Evolutionary conservation across 2,888 invertebrate genomes (phyloP).

Genomic region (Acheta domesticus): DNA sequence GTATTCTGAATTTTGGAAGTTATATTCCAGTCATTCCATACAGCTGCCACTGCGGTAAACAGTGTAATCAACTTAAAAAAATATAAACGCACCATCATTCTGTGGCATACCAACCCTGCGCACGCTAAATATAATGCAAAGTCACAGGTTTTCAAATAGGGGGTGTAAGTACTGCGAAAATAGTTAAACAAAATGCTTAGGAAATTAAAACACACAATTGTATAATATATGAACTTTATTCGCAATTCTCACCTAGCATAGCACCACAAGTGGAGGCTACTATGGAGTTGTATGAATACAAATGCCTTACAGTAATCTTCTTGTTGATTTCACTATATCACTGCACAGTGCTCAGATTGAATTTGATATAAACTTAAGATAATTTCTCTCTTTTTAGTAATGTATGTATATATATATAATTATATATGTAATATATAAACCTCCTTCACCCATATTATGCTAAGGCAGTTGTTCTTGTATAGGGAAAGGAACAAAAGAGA

Average conservation of each 20-base stretch:
- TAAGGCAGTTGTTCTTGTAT: slow-evolving; percentile 34
- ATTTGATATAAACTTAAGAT: background rate
- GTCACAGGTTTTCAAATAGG: too few relatives aligned
- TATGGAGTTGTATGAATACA: slow-evolving; percentile 19
- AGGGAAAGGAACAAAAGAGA: slow-evolving; percentile 20
- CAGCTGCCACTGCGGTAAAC: too few relatives aligned
- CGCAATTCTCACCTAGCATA: slow-evolving; percentile 18
- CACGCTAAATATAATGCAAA: too few relatives aligned
- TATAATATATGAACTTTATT: slow-evolving; percentile 20
- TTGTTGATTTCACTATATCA: background rate
- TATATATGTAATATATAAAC: slow-evolving; percentile 25
- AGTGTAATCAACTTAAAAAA: too few relatives aligned
- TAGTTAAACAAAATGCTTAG: too few relatives aligned
- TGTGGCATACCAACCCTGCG: too few relatives aligned
- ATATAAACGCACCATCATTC: too few relatives aligned
- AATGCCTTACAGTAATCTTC: background rate
- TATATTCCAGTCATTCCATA: too few relatives aligned
- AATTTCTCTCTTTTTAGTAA: background rate
- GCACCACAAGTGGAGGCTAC: slow-evolving; percentile 25
- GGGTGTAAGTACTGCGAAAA: too few relatives aligned
- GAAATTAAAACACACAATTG: background rate
- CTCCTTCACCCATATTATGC: slow-evolving; percentile 37
- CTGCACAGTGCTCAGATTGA: background rate
- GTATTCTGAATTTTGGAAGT: too few relatives aligned
- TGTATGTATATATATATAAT: background rate